phyloP scores from a whole-genome alignment of 2,797 vertebrate genomes.

The Coregonus sp. region DNA sequence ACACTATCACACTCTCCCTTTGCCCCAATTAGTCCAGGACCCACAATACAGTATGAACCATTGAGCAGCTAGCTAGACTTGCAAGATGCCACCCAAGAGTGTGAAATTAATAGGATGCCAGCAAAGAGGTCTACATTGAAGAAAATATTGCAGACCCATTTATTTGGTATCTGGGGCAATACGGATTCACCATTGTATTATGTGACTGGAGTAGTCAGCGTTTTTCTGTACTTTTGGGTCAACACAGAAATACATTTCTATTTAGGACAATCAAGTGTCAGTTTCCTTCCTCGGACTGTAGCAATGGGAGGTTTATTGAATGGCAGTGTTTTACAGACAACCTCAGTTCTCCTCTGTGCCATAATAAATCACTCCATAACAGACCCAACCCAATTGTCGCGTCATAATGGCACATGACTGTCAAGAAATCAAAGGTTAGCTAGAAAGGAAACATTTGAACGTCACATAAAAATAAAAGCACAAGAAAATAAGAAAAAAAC shows the following conservation, averaged over 20 bases:
- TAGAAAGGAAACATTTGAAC: conserved; percentile 53
- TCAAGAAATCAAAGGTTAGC: not conserved
- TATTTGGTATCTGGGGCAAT: not conserved
- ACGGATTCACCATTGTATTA: not conserved
- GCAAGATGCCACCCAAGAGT: conserved; percentile 20
- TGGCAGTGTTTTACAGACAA: not conserved
- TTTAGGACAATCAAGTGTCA: not conserved
- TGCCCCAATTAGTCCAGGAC: conserved; percentile 56
- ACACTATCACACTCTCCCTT: conserved; percentile 62
- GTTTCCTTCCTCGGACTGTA: not conserved
- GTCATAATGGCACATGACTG: conserved; percentile 53
- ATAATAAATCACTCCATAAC: conserved; percentile 35
- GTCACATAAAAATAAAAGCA: conserved; percentile 59
- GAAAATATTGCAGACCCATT: not conserved
- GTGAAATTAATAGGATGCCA: not conserved
- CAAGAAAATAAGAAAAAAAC: conserved; percentile 53
- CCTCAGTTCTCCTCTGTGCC: not conserved
- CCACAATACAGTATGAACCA: conserved; percentile 37
- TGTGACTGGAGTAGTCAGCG: not conserved
- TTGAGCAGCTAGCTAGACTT: conserved; percentile 31
- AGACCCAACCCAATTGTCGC: conserved; percentile 28
- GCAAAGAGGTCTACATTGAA: not conserved
- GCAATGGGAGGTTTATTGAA: not conserved
- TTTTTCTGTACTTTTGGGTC: not conserved
- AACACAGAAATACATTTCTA: not conserved